Conservation (phyloP, 2,797 vertebrate species). For the Parotocinclus haroldoi region DNA sequence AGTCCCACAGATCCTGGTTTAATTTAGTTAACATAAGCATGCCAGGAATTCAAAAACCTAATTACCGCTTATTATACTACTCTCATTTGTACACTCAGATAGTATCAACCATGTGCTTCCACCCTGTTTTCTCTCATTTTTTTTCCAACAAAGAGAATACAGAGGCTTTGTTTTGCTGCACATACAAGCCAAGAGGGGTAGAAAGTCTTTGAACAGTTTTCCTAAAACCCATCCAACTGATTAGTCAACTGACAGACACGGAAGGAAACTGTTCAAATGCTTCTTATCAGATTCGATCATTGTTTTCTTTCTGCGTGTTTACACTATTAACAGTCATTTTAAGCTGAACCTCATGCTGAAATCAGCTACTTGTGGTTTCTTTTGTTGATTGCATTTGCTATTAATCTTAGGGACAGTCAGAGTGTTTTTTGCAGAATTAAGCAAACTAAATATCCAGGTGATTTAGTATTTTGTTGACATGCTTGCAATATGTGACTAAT, state of each 20-base stretch:
- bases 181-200: slow-evolving; percentile 42
- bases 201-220: slow-evolving; percentile 17
- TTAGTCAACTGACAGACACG: slow-evolving; percentile 25
- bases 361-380: too few species aligned
- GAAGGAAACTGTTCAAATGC: slow-evolving; percentile 18
- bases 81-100: slow-evolving; percentile 67
- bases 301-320: not conserved
- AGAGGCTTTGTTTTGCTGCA: slow-evolving; percentile 57
- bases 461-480: slow-evolving; percentile 8
- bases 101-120: slow-evolving; percentile 61
- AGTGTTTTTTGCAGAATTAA: not conserved
- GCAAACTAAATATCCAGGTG: slow-evolving; percentile 10
- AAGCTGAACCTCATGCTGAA: too few species aligned
- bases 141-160: slow-evolving; percentile 36
- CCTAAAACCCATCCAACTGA: slow-evolving; percentile 28
- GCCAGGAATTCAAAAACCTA: slow-evolving; percentile 71
- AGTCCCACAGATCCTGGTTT: slow-evolving; percentile 65
- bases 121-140: slow-evolving; percentile 35
- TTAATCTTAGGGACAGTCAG: too few species aligned
- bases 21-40: slow-evolving; percentile 69
- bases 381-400: too few species aligned
- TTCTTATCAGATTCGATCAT: too few species aligned
- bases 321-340: not conserved
- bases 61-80: slow-evolving; percentile 74
- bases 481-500: slow-evolving; percentile 13